Conservation (phyloP, 1,140 invertebrate genomes). For the Amyelois transitella region DNA sequence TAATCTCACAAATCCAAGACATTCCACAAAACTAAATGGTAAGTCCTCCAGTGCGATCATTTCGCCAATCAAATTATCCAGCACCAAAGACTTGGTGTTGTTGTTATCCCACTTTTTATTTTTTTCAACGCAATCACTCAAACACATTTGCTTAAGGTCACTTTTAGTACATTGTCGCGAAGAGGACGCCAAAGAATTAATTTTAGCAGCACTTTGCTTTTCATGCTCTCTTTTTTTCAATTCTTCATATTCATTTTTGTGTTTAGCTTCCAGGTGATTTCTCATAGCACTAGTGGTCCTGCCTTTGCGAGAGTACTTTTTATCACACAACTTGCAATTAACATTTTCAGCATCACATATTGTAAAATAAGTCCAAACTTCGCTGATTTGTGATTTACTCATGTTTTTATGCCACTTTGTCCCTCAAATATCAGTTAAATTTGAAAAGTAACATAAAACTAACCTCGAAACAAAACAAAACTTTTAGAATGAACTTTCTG, state of each 20-base stretch:
- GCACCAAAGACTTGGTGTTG: not conserved
- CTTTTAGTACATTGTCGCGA: slow-evolving; percentile 19
- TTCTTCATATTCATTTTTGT: slow-evolving; percentile 18
- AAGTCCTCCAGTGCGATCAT: no score
- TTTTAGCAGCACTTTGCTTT: slow-evolving; percentile 7
- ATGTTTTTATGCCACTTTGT: no score
- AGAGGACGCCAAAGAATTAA: no score
- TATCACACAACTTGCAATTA: slow-evolving; percentile 21
- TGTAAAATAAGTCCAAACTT: slow-evolving; percentile 21
- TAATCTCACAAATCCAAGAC: slow-evolving; percentile 22
- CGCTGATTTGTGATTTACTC: slow-evolving; percentile 13
- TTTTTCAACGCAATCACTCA: slow-evolving; percentile 7
- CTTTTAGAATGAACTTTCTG: no score
- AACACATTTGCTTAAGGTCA: slow-evolving; percentile 17
- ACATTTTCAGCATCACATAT: slow-evolving; percentile 17
- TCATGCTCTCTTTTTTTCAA: slow-evolving; percentile 16
- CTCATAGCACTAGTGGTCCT: slow-evolving; percentile 14
- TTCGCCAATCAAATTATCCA: slow-evolving; percentile 8
- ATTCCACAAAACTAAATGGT: slow-evolving; percentile 18
- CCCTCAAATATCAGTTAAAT: no score
- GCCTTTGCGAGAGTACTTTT: slow-evolving; percentile 14
- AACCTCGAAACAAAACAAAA: no score
- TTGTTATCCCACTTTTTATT: slow-evolving; percentile 13
- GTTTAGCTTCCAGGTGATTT: slow-evolving; percentile 10
- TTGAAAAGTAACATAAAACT: no score